These are phyloP conservation scores for Leucophenga montana DNA, from an alignment of 2,888 invertebrate species.

Conservation along the genomic window DNA sequence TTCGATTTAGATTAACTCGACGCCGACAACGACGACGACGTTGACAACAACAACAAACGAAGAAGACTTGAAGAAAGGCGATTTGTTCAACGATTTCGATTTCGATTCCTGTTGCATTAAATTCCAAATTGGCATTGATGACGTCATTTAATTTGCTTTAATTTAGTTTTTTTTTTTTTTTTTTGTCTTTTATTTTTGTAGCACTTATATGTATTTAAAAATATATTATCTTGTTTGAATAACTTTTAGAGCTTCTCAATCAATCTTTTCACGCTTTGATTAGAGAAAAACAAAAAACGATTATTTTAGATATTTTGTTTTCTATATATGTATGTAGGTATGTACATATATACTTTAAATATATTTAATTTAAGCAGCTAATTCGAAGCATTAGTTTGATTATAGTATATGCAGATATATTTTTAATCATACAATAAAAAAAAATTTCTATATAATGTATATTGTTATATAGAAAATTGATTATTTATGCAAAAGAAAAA, in stretches of 20 bases:
- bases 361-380: no score
- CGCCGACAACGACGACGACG: background rate
- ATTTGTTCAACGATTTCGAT: constrained; percentile 30
- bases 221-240: no score
- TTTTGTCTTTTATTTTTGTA: constrained; percentile 25
- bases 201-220: constrained; percentile 34
- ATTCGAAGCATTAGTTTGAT: no score
- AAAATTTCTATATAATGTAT: no score
- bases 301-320: constrained; percentile 1
- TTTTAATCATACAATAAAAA: no score
- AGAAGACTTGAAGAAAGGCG: constrained; percentile 40
- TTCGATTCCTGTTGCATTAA: constrained; percentile 43
- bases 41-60: background rate
- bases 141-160: constrained; percentile 29
- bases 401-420: constrained; percentile 15
- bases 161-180: constrained; percentile 19
- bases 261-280: no score
- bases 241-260: no score
- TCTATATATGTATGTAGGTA: no score
- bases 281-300: background rate
- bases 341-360: no score
- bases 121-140: constrained; percentile 21
- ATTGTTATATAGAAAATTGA: no score
- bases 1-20: background rate
- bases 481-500: no score